Evolutionary conservation across 2,797 vertebrate species (phyloP).

Genomic region (Hemitrygon akajei): DNA sequence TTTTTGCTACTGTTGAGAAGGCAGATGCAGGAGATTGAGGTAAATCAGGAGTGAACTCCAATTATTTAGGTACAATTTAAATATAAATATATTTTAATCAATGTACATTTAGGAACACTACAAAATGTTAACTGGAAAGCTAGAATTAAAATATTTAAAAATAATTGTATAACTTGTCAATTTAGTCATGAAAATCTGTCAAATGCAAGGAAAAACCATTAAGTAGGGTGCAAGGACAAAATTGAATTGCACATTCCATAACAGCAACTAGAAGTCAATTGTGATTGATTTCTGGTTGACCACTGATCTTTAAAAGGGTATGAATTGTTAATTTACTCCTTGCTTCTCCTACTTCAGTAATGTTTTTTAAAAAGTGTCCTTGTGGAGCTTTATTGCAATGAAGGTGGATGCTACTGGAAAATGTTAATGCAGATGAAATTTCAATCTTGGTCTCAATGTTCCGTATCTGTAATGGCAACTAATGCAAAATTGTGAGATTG

Average conservation of each 20-base stretch:
- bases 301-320: neutral
- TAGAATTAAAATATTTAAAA: neutral
- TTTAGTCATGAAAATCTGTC: neutral
- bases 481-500: no score
- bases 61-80: neutral
- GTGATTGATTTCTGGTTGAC: neutral
- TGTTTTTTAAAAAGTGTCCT: no score
- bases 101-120: neutral
- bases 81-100: neutral
- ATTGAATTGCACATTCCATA: neutral
- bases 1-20: neutral
- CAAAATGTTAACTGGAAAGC: no score
- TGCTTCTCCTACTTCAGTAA: neutral
- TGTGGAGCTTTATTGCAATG: neutral
- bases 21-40: no score
- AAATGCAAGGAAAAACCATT: neutral
- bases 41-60: neutral
- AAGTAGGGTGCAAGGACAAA: neutral
- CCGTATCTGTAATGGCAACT: neutral
- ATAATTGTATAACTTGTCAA: neutral
- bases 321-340: slow-evolving; percentile 1
- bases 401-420: neutral
- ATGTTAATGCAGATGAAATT: neutral
- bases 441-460: neutral
- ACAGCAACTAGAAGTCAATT: neutral